phyloP scores from a whole-genome alignment of 2,888 invertebrate genomes.

The Elegia similella region DNA sequence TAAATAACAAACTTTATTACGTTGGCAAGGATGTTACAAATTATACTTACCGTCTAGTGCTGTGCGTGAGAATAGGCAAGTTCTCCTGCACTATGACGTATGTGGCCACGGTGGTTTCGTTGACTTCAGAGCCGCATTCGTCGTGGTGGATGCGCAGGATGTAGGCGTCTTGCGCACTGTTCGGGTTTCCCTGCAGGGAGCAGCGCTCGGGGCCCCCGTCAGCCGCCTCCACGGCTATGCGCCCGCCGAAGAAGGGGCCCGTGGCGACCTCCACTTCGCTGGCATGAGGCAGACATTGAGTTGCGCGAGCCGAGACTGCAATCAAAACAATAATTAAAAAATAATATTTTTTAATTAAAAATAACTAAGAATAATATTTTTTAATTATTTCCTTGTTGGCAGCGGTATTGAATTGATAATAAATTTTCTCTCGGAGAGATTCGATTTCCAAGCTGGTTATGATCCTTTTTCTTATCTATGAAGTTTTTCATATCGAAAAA shows the following conservation, averaged over 20 bases:
- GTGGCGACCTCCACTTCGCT: slow-evolving; percentile 92
- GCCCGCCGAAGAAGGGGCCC: slow-evolving; percentile 90
- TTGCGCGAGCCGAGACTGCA: slow-evolving; percentile 90
- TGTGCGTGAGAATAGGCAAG: slow-evolving; percentile 90
- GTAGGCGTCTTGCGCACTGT: slow-evolving; percentile 87
- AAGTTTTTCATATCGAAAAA: no score
- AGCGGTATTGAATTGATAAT: no score
- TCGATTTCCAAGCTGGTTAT: no score
- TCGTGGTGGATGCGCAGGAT: slow-evolving; percentile 88
- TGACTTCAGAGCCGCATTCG: slow-evolving; percentile 87
- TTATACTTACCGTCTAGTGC: slow-evolving; percentile 82
- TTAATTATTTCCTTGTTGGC: no score
- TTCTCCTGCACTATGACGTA: slow-evolving; percentile 93
- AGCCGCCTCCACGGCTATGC: slow-evolving; percentile 88
- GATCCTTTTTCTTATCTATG: no score
- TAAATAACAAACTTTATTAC: not conserved
- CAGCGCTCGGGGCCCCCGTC: slow-evolving; percentile 87
- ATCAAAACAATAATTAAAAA: not conserved
- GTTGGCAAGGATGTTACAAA: not conserved
- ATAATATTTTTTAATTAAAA: not conserved
- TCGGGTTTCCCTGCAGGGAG: slow-evolving; percentile 87
- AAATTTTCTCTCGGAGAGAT: no score
- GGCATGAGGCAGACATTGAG: slow-evolving; percentile 89
- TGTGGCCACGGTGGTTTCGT: slow-evolving; percentile 90
- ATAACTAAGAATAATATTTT: no score